Percentiles rank a stretch among this genome's conserved stretches.
phyloP scores from a whole-genome alignment of 1,140 invertebrate species.

The Acyrthosiphon pisum region DNA sequence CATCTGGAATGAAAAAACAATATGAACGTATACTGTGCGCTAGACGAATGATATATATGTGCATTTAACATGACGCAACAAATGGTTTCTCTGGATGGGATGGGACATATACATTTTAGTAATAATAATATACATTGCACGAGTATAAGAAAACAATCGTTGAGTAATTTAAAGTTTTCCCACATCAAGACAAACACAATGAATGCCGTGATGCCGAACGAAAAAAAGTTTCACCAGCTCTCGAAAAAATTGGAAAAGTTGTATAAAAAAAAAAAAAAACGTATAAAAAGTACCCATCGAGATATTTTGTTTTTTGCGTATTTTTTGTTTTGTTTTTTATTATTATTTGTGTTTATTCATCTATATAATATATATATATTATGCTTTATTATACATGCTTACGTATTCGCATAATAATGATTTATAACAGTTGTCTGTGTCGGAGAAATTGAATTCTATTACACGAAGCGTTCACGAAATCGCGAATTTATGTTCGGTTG shows the following conservation, averaged over 20 bases:
- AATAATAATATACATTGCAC: slow-evolving; percentile 29
- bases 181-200: not conserved
- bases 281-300: not conserved
- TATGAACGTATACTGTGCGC: not conserved
- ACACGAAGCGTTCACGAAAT: not conserved
- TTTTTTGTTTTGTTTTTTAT: not conserved
- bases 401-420: not conserved
- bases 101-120: not conserved
- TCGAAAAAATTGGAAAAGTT: slow-evolving; percentile 1
- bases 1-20: too few relatives aligned
- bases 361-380: not conserved
- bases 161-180: slow-evolving; percentile 50
- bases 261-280: not conserved
- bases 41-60: not conserved
- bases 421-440: not conserved
- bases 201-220: not conserved
- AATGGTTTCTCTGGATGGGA: not conserved
- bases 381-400: too few relatives aligned
- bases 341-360: not conserved
- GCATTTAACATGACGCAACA: not conserved
- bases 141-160: slow-evolving; percentile 34
- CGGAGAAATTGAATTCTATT: slow-evolving; percentile 5
- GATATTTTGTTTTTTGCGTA: not conserved
- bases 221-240: slow-evolving; percentile 12
- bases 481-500: not conserved